These are phyloP conservation scores for Leptarthrus brevirostris DNA, from an alignment of 2,888 invertebrate genomes.

Conservation along the genomic window DNA sequence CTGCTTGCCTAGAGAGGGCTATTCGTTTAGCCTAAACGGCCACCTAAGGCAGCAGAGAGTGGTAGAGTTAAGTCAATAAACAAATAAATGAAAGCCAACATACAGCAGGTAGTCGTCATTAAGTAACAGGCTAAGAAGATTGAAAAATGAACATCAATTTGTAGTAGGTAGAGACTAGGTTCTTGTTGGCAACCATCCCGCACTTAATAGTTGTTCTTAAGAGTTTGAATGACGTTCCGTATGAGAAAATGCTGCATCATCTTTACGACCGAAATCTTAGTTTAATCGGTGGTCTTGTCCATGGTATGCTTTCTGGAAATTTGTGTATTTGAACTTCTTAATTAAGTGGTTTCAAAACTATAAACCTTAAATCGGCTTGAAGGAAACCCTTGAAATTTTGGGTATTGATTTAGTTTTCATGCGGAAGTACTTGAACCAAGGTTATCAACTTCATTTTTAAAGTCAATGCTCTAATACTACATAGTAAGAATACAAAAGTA, in stretches of 20 bases:
- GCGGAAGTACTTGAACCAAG: too few relatives aligned
- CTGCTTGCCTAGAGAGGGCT: conserved; percentile 34
- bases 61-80: conserved; percentile 39
- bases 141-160: not conserved
- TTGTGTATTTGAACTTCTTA: not conserved
- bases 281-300: not conserved
- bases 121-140: not conserved
- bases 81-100: not conserved
- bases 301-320: not conserved
- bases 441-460: too few relatives aligned
- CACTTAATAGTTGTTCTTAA: conserved; percentile 5
- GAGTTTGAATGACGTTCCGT: not conserved
- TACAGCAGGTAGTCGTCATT: not conserved
- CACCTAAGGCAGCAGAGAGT: conserved; percentile 30
- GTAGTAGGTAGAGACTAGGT: not conserved
- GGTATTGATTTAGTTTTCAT: too few relatives aligned
- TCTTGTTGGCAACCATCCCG: conserved; percentile 1
- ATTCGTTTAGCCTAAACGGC: conserved; percentile 35
- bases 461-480: too few relatives aligned
- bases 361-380: too few relatives aligned
- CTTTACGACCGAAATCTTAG: not conserved
- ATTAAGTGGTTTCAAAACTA: too few relatives aligned
- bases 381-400: too few relatives aligned
- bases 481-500: too few relatives aligned
- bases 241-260: not conserved